phyloP scores from a whole-genome alignment of 1,140 invertebrate species.

The Drosophila punjabiensis region DNA sequence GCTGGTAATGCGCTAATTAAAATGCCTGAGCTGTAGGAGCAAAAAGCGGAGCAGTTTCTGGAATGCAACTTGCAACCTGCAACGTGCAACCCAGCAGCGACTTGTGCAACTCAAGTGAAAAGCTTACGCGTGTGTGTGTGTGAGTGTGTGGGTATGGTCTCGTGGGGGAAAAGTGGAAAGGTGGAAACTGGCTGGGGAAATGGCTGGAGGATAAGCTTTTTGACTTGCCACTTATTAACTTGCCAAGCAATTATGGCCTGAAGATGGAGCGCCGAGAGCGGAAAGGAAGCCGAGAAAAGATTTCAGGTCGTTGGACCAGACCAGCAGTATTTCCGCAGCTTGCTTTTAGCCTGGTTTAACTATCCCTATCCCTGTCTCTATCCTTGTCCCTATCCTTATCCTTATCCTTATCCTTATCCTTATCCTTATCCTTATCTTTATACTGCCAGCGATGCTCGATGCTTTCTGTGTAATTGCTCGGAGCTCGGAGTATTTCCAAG shows the following conservation, averaged over 20 bases:
- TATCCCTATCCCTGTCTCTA: not conserved
- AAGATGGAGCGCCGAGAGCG: constrained; percentile 36
- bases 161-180: constrained; percentile 7
- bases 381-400: too few relatives aligned
- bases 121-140: not conserved
- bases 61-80: constrained; percentile 29
- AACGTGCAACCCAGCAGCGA: constrained; percentile 10
- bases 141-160: not conserved
- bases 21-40: constrained; percentile 41
- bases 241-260: constrained; percentile 72
- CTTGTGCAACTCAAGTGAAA: constrained; percentile 11
- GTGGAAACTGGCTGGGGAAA: constrained; percentile 24
- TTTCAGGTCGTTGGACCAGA: constrained; percentile 46
- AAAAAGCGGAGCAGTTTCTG: constrained; percentile 21
- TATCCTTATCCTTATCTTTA: constrained; percentile 39
- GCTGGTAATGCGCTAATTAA: constrained; percentile 75
- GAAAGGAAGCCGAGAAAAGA: constrained; percentile 54
- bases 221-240: constrained; percentile 76
- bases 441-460: constrained; percentile 49
- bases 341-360: constrained; percentile 66
- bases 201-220: constrained; percentile 57
- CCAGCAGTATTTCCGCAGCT: constrained; percentile 39
- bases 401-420: constrained; percentile 5
- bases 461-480: constrained; percentile 76
- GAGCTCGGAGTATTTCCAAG: constrained; percentile 45